Percentiles rank a stretch among this genome's conserved stretches.
phyloP scores from a whole-genome alignment of 2,888 invertebrate genomes.

The Chirona hameri region DNA sequence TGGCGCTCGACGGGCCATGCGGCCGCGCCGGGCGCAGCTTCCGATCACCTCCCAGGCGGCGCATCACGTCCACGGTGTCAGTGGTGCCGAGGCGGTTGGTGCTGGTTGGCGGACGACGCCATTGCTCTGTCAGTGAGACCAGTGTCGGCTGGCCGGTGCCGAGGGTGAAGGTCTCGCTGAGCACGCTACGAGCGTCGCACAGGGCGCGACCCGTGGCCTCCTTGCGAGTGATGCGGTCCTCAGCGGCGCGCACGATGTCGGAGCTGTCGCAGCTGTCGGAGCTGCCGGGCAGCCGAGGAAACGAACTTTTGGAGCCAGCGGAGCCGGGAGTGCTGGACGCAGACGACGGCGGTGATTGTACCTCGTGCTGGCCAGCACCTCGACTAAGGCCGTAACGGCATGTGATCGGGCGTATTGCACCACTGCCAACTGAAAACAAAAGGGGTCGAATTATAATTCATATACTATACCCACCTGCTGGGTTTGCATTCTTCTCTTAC shows the following conservation, averaged over 20 bases:
- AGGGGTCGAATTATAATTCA: neutral
- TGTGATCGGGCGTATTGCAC: neutral
- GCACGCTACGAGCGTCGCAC: neutral
- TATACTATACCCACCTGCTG: no score
- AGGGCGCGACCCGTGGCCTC: neutral
- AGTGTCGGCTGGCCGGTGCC: neutral
- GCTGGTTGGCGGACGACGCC: neutral
- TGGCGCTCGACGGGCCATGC: neutral
- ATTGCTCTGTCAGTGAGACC: neutral
- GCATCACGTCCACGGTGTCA: neutral
- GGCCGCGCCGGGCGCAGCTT: neutral
- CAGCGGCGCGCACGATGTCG: neutral
- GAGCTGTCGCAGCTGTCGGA: neutral
- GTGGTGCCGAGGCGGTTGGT: neutral
- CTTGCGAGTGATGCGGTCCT: neutral
- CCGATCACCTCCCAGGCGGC: neutral
- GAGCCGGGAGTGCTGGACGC: neutral
- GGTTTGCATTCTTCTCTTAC: no score
- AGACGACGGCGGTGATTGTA: neutral
- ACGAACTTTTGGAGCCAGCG: neutral
- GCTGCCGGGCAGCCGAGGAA: neutral
- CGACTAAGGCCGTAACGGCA: slow-evolving; percentile 8
- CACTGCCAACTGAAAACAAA: neutral
- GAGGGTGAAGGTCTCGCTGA: slow-evolving; percentile 1
- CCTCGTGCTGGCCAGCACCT: neutral